Percentiles rank a stretch among this genome's conserved stretches.
Evolutionary conservation across 2,888 invertebrate species (phyloP).

Genomic region (Yponomeuta sedellus): DNA sequence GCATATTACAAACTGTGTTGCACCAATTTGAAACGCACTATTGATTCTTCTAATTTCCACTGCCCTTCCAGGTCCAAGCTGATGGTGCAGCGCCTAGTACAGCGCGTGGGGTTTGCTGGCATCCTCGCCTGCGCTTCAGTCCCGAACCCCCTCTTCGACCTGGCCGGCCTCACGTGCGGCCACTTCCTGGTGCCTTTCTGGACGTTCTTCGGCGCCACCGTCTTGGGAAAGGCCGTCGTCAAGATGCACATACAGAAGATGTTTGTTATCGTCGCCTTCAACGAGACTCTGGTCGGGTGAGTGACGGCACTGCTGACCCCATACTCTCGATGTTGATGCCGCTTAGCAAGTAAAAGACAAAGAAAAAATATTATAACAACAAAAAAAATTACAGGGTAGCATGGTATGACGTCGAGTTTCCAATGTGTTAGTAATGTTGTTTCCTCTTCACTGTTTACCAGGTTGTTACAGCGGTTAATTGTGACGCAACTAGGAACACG

Average conservation of each 20-base stretch:
- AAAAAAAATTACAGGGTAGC: too few species aligned
- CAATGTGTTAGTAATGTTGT: too few species aligned
- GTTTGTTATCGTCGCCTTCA: conserved; percentile 97
- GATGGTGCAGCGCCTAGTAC: conserved; percentile 91
- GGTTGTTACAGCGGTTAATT: too few species aligned
- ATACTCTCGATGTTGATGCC: too few species aligned
- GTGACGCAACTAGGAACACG: too few species aligned
- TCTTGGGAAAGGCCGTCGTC: conserved; percentile 97
- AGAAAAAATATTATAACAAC: too few species aligned
- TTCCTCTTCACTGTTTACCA: too few species aligned
- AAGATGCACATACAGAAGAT: conserved; percentile 99
- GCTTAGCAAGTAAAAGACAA: too few species aligned
- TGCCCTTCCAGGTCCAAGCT: conserved; percentile 81
- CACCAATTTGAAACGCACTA: too few species aligned
- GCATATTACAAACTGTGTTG: too few species aligned
- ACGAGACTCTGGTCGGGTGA: conserved; percentile 92
- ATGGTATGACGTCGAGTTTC: too few species aligned
- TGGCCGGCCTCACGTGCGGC: conserved; percentile 99
- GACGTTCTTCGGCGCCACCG: conserved; percentile 99
- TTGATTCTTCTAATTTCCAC: too few species aligned
- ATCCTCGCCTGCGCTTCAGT: conserved; percentile 97
- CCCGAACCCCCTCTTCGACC: conserved; percentile 99
- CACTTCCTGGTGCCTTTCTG: conserved; percentile 99
- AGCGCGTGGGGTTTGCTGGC: conserved; percentile 95
- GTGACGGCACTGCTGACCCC: conserved; percentile 37